Evolutionary conservation across 1,140 invertebrate species (phyloP).

Genomic region (Notospermus geniculatus): DNA sequence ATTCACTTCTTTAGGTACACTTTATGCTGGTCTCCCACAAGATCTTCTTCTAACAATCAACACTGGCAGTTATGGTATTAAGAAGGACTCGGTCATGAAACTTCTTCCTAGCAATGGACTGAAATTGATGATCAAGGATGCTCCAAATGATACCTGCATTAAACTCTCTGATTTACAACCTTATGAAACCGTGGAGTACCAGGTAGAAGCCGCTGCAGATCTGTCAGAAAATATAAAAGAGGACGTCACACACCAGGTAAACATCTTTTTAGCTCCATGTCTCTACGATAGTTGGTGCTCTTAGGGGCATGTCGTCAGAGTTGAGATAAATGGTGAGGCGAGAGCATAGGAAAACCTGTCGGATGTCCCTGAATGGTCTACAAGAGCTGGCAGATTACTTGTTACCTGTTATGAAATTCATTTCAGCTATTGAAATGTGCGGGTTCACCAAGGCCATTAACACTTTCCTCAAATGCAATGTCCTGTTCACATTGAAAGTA

Average conservation of each 20-base stretch:
- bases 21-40: conserved; percentile 60
- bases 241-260: neutral
- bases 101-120: conserved; percentile 19
- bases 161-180: neutral
- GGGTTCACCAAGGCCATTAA: no score
- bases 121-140: conserved; percentile 22
- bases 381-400: no score
- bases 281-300: no score
- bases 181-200: neutral
- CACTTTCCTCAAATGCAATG: no score
- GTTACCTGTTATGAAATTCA: no score
- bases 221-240: conserved; percentile 19
- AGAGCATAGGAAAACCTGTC: no score
- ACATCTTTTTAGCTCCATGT: conserved; percentile 4
- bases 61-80: conserved; percentile 57
- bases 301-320: no score
- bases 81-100: conserved; percentile 17
- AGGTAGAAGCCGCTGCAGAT: conserved; percentile 4
- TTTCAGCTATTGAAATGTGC: no score
- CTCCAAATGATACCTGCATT: conserved; percentile 6
- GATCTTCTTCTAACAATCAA: conserved; percentile 53
- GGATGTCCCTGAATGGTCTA: no score
- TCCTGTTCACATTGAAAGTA: no score
- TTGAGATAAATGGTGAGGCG: no score
- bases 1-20: conserved; percentile 25